These are phyloP conservation scores for Trichechus manatus DNA, from an alignment of 2,113 vertebrate species.

Conservation along the genomic window DNA sequence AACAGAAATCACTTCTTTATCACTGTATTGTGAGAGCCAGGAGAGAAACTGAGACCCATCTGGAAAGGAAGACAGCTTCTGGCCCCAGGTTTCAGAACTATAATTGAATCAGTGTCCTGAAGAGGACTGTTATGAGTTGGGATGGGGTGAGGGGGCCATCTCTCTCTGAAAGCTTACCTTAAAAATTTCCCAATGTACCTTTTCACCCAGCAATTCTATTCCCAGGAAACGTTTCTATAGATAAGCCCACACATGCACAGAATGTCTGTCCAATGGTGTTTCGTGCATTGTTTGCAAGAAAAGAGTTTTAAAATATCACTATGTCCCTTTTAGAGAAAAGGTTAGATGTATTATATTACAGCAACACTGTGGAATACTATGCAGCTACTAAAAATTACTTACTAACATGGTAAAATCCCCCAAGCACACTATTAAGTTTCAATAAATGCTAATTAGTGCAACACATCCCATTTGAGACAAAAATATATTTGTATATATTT, in stretches of 20 bases:
- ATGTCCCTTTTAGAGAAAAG: neutral
- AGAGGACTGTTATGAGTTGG: neutral
- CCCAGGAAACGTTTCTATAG: neutral
- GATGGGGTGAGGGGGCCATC: neutral
- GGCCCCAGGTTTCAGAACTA: neutral
- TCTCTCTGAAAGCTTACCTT: neutral
- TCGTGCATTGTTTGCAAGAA: neutral
- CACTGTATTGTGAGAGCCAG: neutral
- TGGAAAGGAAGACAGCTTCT: neutral
- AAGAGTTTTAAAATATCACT: neutral
- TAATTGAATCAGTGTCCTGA: neutral
- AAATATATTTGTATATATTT: neutral
- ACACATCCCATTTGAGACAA: neutral
- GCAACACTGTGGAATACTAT: neutral
- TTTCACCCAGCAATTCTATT: neutral
- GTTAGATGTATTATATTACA: neutral
- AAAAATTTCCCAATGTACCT: neutral
- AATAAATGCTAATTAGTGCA: neutral
- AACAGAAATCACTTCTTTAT: neutral
- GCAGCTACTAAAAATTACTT: neutral
- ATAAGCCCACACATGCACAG: neutral
- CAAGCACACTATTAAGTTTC: neutral
- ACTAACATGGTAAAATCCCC: neutral
- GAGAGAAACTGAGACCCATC: neutral
- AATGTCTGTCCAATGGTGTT: neutral